phyloP scores from a whole-genome alignment of 1,140 invertebrate genomes.

The Drosophila cardini region DNA sequence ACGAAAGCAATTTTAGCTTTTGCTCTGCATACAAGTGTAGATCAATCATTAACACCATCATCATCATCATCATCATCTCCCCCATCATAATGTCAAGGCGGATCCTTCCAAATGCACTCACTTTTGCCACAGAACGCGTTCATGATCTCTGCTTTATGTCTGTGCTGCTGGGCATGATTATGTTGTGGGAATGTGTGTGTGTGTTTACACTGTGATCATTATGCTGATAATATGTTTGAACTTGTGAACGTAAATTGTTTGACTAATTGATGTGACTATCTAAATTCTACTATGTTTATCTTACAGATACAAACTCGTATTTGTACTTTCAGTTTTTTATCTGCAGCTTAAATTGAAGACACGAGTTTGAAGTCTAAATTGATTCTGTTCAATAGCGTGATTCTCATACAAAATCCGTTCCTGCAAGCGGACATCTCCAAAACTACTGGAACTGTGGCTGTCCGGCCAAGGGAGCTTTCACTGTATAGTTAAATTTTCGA shows the following conservation, averaged over 20 bases:
- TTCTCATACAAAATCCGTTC: too few species aligned
- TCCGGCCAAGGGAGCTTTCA: too few species aligned
- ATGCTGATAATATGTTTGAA: slow-evolving; percentile 18
- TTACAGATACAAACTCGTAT: not conserved
- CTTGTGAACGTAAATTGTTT: slow-evolving; percentile 18
- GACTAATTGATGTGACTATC: slow-evolving; percentile 7
- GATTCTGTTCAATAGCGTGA: too few species aligned
- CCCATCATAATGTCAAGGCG: slow-evolving; percentile 66
- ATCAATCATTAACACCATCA: slow-evolving; percentile 65
- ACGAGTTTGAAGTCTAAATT: too few species aligned
- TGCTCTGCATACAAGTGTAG: slow-evolving; percentile 20
- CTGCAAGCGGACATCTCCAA: too few species aligned
- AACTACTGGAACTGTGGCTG: too few species aligned
- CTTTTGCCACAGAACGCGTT: slow-evolving; percentile 22
- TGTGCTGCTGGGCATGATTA: slow-evolving; percentile 44
- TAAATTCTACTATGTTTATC: not conserved
- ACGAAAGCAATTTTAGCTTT: slow-evolving; percentile 59
- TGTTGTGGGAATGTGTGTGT: slow-evolving; percentile 3
- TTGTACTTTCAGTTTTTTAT: not conserved
- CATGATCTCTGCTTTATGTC: slow-evolving; percentile 44
- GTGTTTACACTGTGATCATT: slow-evolving; percentile 31
- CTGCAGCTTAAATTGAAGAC: too few species aligned
- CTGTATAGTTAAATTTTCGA: too few species aligned
- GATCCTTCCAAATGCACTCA: slow-evolving; percentile 60
- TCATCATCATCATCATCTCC: not conserved